Percentiles rank a stretch among this genome's conserved stretches.
Evolutionary conservation across 2,888 invertebrate genomes (phyloP).

Genomic region (Colletes collaris): DNA sequence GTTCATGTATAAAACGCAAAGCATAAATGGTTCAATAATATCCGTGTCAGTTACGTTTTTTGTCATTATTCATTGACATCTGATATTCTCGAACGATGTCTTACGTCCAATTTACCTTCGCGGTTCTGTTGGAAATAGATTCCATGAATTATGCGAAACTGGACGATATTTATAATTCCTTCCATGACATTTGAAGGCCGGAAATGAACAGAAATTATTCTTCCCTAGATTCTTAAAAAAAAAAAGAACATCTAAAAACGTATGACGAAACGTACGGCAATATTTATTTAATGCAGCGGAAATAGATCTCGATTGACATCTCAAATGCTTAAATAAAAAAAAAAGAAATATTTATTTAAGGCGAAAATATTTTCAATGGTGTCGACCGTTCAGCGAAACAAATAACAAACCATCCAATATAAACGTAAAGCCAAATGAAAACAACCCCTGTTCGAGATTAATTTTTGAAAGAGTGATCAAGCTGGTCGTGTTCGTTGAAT

Average conservation of each 20-base stretch:
- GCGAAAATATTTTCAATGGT: conserved; percentile 26
- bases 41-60: no score
- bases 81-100: no score
- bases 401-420: neutral
- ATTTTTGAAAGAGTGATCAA: no score
- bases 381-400: neutral
- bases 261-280: neutral
- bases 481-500: no score
- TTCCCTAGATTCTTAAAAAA: neutral
- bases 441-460: no score
- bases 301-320: no score
- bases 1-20: no score
- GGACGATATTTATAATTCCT: conserved; percentile 4
- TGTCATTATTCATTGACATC: no score
- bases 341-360: conserved; percentile 13
- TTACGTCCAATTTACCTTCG: no score
- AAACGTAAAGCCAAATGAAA: neutral
- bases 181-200: neutral
- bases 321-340: no score
- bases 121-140: no score
- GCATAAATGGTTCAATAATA: no score
- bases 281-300: conserved; percentile 11
- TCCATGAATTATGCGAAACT: conserved; percentile 13
- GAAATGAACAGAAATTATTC: conserved; percentile 20
- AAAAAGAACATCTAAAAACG: neutral